Evolutionary conservation across 2,797 vertebrate genomes (phyloP), one percentile per base, ranked within the genome.

Genomic region (Lagocephalus sceleratus): DNA sequence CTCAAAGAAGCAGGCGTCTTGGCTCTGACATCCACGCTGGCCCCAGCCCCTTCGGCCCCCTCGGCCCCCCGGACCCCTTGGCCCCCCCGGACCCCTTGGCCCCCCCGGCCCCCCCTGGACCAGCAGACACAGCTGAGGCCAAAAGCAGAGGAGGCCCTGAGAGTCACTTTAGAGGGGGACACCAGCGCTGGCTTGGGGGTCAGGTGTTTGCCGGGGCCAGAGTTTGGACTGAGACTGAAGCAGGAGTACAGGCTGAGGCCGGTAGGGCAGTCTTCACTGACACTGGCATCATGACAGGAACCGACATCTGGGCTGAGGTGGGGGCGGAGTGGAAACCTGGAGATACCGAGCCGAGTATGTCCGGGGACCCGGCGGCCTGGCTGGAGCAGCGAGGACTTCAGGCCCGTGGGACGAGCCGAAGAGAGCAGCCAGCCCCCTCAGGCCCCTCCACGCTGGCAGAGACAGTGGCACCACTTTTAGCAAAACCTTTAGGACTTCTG

Each of bases 11-110:
- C 76, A 39, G 81, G 81, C 71, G 75, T 83, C 14, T 77, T 84
- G 64, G 66, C 81, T 21, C 63, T 25, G 60, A 89, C 90, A 73
- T 74, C 87, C 9, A 75, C 86, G 53, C 52, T 73, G 73, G 85
- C 83, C 76, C 61, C 85, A 63, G 68, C 51, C 74, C 60, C 89
- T 20, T 89, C 89, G 82, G 89, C 88, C 68, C 70, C 75, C 79
- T 83, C 81, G 88, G 68, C 70, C 75, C 79, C 83, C 81, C 76
- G 81, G 43, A 35, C 52, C 21, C n/a, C n/a, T n/a, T n/a, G n/a
- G n/a, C n/a, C n/a, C n/a, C n/a, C n/a, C n/a, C n/a, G n/a, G n/a
- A n/a, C n/a, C n/a, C n/a, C n/a, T n/a, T n/a, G n/a, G 68, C 51
- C 74, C 60, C 89, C 20, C 89, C 89, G 82, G 89, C 88, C 68